Base-by-base conservation (phyloP, 2,797 vertebrate species). In the Lithobates sylvaticus region DNA sequence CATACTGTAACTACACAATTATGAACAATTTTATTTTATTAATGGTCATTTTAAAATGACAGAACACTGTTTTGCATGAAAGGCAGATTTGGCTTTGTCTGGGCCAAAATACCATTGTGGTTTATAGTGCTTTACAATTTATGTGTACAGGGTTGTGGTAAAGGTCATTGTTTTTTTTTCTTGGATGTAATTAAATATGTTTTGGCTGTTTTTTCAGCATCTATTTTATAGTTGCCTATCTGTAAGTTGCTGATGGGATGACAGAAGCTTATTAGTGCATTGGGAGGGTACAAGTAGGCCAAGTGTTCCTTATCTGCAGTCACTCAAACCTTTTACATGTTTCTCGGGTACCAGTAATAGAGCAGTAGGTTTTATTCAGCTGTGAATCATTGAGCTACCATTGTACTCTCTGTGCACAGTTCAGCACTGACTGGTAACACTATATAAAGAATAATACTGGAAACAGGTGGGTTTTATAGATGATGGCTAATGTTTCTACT, bases 381-480 rank as follows among this genome's bases (percentile, higher is more conserved):
- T n/a, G 81, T 58, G 70, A 84, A 65, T 69, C 76, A 75, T 87
- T 87, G 86, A 78, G 67, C 32, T 69, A 5, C 34, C 71, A 83
- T 87, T 87, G 77, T 85, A 75, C 50, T 54, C 84, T 64, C 23
- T 65, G 27, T 64, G 54, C 18, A 69, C 69, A 23, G 76, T n/a
- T 68, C 42, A 27, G 10, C 16, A 77, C 61, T 26, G 29, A 87
- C 81, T 84, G 86, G 86, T 87, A 84, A 87, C 86, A 87, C 70
- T 87, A 84, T 79, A 80, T 84, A 84, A 87, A 83, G 54, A 75
- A 79, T 83, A 83, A 79, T 79, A 70, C 76, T 74, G 75, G 50
- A 79, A 87, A 87, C 86, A 87, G 86, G 86, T 87, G 86, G 74
- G 86, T 87, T 87, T 87, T 84, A 87, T 84, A 87, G 86, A 83